Evolutionary conservation across 2,797 vertebrate species (phyloP).

Genomic region (Sphenopsis melanotis): DNA sequence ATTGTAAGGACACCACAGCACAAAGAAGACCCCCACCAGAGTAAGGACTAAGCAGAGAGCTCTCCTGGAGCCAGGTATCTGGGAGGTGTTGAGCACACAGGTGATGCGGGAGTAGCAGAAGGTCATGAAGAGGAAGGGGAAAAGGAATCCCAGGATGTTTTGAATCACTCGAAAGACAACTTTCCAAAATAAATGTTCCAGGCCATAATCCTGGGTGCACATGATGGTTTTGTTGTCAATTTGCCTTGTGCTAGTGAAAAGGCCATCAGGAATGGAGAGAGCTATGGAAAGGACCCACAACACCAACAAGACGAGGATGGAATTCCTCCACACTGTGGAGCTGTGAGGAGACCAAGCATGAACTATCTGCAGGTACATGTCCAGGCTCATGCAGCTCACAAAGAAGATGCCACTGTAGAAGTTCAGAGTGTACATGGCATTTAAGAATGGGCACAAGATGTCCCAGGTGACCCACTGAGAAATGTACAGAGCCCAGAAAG

Average conservation of each 20-base stretch:
- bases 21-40: slow-evolving; percentile 71
- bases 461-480: slow-evolving; percentile 71
- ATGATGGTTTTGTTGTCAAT: not conserved
- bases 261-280: slow-evolving; percentile 67
- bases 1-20: slow-evolving; percentile 79
- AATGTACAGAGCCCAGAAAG: slow-evolving; percentile 72
- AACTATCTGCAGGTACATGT: slow-evolving; percentile 70
- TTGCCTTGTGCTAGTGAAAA: slow-evolving; percentile 61
- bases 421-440: slow-evolving; percentile 67
- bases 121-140: slow-evolving; percentile 69
- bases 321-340: not conserved
- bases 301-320: not conserved
- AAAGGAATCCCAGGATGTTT: slow-evolving; percentile 70
- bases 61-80: slow-evolving; percentile 26
- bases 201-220: slow-evolving; percentile 69
- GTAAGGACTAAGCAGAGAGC: slow-evolving; percentile 41
- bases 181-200: slow-evolving; percentile 66
- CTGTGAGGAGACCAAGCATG: not conserved
- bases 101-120: slow-evolving; percentile 68
- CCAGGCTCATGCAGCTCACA: slow-evolving; percentile 74
- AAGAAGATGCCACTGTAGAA: slow-evolving; percentile 79
- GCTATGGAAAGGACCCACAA: slow-evolving; percentile 69
- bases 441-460: slow-evolving; percentile 66
- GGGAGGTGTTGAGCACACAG: not conserved
- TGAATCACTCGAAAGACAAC: slow-evolving; percentile 67